Base-by-base conservation (phyloP, 2,888 invertebrate species). In the Cantharis flavilabris region DNA sequence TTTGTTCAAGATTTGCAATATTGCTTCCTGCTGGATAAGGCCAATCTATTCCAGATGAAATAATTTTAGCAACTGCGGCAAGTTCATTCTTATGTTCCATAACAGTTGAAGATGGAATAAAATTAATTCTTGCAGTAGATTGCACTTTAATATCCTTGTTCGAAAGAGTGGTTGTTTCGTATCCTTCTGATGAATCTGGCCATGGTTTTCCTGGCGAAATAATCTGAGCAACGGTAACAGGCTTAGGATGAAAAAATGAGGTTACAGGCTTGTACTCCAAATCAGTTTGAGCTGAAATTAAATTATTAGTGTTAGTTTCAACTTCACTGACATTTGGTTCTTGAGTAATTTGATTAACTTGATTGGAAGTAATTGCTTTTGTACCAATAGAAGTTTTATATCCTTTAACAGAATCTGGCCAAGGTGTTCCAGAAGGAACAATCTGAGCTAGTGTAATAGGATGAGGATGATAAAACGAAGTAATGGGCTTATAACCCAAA, bases 401-500 rank as follows among this genome's bases (percentile, higher is more conserved):
- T 4, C 33, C 71, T 70, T 78, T 72, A 9, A 33, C 10, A 26
- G 71, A 75, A 18, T 33, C 73, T 4, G 79, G 79, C 79, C 79
- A 79, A 16, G 80, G 78, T 62, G 28, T 69, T 26, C 76, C 76
- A 10, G 80, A 65, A 7, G 78, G 75, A n/a, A 80, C 69, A 18
- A 76, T 65, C 63, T 78, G 80, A 16, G 72, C 9, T 11, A 73
- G 9, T 14, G 74, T 78, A 7, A 71, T 62, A 3, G 78, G 78
- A 20, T 64, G 62, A 9, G 76, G 76, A 49, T 65, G 69, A 49
- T 70, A 76, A 69, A 72, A 73, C 14, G 81, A 75, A 7, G 71
- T 71, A 62, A 67, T 76, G 0, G 81, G 80, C 65, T 78, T 76
- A 70, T 80, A 78, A 16, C 72, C 80, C 33, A 79, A 78, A 72